Base-by-base conservation (phyloP, 2,797 vertebrate species). In the Poliocrania exsul region DNA sequence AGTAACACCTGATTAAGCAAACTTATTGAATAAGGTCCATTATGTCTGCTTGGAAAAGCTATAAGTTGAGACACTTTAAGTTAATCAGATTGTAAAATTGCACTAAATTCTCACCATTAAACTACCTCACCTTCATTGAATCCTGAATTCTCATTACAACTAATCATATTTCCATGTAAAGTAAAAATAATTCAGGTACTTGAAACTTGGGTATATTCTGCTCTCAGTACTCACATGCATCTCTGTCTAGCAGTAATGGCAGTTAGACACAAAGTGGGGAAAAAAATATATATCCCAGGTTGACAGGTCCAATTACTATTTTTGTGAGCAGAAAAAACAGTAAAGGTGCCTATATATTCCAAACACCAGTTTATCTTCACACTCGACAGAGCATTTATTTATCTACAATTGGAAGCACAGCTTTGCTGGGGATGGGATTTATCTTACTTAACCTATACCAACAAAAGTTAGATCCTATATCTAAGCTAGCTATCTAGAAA, bases 1-100 rank as follows among this genome's bases (percentile, higher is more conserved):
- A 69, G 69, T 80, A 96, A 91, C 61, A 94, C 72, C 51, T 95
- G 91, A 92, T 97, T 97, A 97, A 96, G 91, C 93, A 92, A 97
- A 89, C 57, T 95, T 94, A 96, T 94, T 96, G 91, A 97, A 96
- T 95, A 94, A 95, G 60, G 82, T 94, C 91, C 82, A 93, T 95
- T 97, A 86, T 89, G 70, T 60, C 90, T 94, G 69, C 87, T 92
- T 95, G 85, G 64, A 96, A 95, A 96, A 95, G 60, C 82, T 95
- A 1, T 95, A 93, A 91, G 85, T 85, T 94, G 90, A 82, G 85
- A 84, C 77, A 95, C 95, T 96, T 97, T 84, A 91, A 90, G 82
- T 81, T 96, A 97, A 97, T 96, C 95, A 96, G 91, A 86, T 94
- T 95, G 86, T 90, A 91, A 94, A 97, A 91, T 40, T 94, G 78